A percentile compares a stretch with the other conserved stretches of the same genome.
Evolutionary conservation across 1,140 invertebrate species (phyloP).

Genomic region (Camponotus pennsylvanicus): DNA sequence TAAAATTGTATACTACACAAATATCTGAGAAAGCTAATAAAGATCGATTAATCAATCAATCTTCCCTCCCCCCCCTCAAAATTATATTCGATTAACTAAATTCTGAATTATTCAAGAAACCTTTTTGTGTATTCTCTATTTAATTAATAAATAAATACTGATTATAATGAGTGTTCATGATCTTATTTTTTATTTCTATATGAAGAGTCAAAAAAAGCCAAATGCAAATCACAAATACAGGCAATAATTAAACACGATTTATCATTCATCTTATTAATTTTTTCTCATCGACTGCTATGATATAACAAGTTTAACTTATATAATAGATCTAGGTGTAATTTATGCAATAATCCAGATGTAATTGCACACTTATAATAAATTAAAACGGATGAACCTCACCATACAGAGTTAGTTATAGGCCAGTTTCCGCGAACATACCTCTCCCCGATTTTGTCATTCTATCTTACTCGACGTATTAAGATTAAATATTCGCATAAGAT

Average conservation of each 20-base stretch:
- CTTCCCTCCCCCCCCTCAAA: not conserved
- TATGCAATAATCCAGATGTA: not conserved
- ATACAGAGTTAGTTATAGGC: not conserved
- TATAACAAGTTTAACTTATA: not conserved
- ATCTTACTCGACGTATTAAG: no score
- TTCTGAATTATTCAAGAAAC: no score
- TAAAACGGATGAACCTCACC: not conserved
- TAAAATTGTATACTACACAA: not conserved
- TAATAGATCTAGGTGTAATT: no score
- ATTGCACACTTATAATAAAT: not conserved
- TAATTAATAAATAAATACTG: not conserved
- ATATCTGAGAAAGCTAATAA: no score
- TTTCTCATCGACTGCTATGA: not conserved
- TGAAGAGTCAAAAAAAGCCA: not conserved
- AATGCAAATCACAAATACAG: not conserved
- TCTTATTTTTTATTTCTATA: no score
- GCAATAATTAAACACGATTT: not conserved
- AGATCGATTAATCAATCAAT: no score
- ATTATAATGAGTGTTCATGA: not conserved
- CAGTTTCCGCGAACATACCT: conserved; percentile 44
- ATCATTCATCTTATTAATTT: not conserved
- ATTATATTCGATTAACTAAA: not conserved
- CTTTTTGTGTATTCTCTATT: not conserved
- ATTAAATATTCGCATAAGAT: not conserved
- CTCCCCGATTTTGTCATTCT: not conserved